Conservation (phyloP, 23 tunicate species). For the Pegea sp. region DNA sequence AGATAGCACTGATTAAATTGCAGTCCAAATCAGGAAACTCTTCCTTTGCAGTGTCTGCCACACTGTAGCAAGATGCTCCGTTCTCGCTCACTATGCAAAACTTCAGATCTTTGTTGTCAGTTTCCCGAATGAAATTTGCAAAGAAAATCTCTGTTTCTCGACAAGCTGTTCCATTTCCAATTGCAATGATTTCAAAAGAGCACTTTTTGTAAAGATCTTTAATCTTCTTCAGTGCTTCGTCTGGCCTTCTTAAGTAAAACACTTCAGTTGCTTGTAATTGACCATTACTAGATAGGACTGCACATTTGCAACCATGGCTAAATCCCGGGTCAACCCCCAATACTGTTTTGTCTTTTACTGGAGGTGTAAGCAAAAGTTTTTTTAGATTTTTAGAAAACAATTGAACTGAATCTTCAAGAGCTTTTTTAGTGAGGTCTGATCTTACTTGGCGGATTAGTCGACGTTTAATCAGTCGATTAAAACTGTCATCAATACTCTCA, state of each 20-base stretch:
- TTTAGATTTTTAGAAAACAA: constrained; percentile 52
- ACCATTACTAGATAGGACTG: constrained; percentile 53
- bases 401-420: constrained; percentile 35
- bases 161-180: constrained; percentile 89
- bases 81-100: constrained; percentile 58
- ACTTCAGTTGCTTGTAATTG: constrained; percentile 44
- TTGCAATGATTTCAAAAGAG: constrained; percentile 48
- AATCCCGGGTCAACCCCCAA: constrained; percentile 87
- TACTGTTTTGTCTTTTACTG: constrained; percentile 52
- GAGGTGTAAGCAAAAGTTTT: constrained; percentile 60
- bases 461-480: constrained; percentile 50
- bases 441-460: constrained; percentile 30
- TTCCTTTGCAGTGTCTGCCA: constrained; percentile 36
- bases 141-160: constrained; percentile 48
- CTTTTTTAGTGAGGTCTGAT: constrained; percentile 43
- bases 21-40: constrained; percentile 69
- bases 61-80: constrained; percentile 87
- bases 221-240: constrained; percentile 2
- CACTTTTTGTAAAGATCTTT: constrained; percentile 12
- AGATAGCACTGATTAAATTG: constrained; percentile 64
- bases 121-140: constrained; percentile 17
- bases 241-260: constrained; percentile 4
- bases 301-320: constrained; percentile 85
- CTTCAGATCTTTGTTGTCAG: constrained; percentile 8
- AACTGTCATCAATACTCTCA: constrained; percentile 32